phyloP scores from a whole-genome alignment of 2,113 vertebrate species.

The Microcebus tavaratra region DNA sequence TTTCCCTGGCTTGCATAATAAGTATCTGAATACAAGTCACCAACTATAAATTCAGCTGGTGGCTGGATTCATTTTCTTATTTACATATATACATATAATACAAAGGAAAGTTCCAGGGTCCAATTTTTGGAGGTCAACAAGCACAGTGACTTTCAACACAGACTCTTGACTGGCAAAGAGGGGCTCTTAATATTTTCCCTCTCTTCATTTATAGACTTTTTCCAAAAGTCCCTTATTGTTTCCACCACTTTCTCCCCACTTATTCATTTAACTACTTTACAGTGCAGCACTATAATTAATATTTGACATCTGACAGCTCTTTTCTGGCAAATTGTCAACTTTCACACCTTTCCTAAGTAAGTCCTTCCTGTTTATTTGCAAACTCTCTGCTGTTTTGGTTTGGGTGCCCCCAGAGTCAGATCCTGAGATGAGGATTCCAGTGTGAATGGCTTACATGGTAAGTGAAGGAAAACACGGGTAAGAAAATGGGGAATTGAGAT shows the following conservation, averaged over 20 bases:
- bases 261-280: not conserved
- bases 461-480: not conserved
- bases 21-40: not conserved
- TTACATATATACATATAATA: not conserved
- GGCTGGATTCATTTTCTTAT: not conserved
- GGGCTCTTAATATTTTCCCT: not conserved
- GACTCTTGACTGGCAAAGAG: not conserved
- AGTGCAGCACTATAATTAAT: not conserved
- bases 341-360: not conserved
- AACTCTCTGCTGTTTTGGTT: not conserved
- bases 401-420: not conserved
- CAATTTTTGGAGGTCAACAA: not conserved
- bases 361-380: not conserved
- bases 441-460: not conserved
- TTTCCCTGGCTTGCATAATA: not conserved
- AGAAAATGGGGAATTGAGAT: not conserved
- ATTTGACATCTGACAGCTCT: not conserved
- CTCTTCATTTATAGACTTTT: not conserved
- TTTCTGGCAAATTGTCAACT: not conserved
- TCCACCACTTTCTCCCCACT: not conserved
- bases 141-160: not conserved
- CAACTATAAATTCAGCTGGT: not conserved
- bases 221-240: not conserved
- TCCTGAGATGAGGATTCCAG: not conserved
- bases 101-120: not conserved